A percentile compares a stretch with the other conserved stretches of the same genome.
These are phyloP conservation scores for Andrena flavipes DNA, from an alignment of 2,888 invertebrate genomes.

Conservation along the genomic window DNA sequence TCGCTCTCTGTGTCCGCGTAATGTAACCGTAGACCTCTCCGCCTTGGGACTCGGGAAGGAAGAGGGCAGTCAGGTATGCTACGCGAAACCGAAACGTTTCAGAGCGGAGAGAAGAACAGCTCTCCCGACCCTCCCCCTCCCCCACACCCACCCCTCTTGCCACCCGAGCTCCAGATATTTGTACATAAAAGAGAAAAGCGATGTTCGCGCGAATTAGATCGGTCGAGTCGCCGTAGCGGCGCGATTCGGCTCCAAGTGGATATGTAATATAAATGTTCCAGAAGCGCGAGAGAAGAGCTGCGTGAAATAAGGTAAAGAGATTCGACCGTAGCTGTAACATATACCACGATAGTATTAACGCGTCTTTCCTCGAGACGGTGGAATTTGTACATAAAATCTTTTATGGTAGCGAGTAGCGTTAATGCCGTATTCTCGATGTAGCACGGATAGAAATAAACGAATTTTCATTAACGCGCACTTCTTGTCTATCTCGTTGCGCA, in stretches of 20 bases:
- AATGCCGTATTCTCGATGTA: constrained; percentile 77
- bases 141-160: neutral
- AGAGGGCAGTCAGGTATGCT: neutral
- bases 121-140: neutral
- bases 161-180: constrained; percentile 26
- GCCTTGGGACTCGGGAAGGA: neutral
- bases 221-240: constrained; percentile 20
- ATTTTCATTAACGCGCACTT: constrained; percentile 79
- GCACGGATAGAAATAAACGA: constrained; percentile 80
- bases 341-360: constrained; percentile 84
- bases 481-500: neutral
- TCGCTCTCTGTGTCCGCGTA: constrained; percentile 62
- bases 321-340: constrained; percentile 78
- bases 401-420: constrained; percentile 75
- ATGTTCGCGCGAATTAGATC: constrained; percentile 14
- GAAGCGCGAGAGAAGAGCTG: neutral
- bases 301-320: constrained; percentile 15
- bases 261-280: constrained; percentile 30
- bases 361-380: constrained; percentile 71
- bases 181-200: constrained; percentile 53
- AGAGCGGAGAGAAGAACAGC: neutral
- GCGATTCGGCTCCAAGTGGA: neutral
- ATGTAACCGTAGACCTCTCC: constrained; percentile 51
- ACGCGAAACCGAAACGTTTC: neutral
- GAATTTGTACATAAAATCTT: constrained; percentile 80